Conservation (phyloP, 2,888 invertebrate genomes). For the Thumatha senex region DNA sequence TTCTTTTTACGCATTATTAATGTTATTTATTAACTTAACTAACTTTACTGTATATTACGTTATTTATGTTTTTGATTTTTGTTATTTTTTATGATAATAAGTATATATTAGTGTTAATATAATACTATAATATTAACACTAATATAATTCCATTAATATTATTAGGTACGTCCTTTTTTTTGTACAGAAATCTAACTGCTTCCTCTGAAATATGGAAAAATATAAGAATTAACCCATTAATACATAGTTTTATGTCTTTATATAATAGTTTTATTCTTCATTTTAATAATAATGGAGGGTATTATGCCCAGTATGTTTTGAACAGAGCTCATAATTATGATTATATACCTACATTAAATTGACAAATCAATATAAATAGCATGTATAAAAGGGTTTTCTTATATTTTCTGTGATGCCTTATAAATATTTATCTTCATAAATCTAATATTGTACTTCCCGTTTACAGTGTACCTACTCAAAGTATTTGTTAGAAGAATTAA, state of each 20-base stretch:
- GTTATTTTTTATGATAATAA: not conserved
- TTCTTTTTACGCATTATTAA: not conserved
- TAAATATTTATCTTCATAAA: slow-evolving; percentile 52
- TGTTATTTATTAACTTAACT: not conserved
- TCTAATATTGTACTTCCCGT: slow-evolving; percentile 46
- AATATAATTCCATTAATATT: too few species aligned
- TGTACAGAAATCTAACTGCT: slow-evolving; percentile 31
- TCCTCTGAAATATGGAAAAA: slow-evolving; percentile 31
- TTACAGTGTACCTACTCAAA: slow-evolving; percentile 57
- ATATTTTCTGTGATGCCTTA: slow-evolving; percentile 47
- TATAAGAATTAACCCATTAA: slow-evolving; percentile 53
- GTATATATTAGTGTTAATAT: not conserved
- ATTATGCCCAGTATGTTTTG: too few species aligned
- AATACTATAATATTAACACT: not conserved
- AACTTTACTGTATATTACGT: too few species aligned
- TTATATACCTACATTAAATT: too few species aligned
- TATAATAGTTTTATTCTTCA: too few species aligned
- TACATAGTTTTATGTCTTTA: too few species aligned
- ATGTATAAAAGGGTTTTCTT: slow-evolving; percentile 43
- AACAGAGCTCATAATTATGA: too few species aligned
- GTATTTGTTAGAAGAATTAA: slow-evolving; percentile 56
- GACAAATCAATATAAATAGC: too few species aligned
- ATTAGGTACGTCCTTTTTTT: not conserved
- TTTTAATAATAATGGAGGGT: not conserved
- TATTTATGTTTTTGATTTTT: not conserved